These are phyloP conservation scores for Metopia argyrocephala DNA, from an alignment of 2,888 invertebrate genomes.

Conservation along the genomic window DNA sequence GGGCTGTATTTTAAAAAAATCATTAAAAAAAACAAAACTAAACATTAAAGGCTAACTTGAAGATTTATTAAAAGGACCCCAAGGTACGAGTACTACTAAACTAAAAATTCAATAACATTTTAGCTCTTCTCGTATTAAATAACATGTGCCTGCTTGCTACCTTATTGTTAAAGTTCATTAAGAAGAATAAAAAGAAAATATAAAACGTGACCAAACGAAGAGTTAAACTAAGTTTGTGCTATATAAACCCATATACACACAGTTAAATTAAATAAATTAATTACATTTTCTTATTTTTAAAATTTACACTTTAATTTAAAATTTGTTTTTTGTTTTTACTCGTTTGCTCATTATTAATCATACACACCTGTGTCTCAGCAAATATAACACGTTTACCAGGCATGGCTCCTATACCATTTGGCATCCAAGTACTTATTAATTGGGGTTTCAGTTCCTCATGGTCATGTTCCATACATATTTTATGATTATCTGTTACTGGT, in stretches of 20 bases:
- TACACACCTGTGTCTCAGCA: conserved; percentile 91
- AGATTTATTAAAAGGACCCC: conserved; percentile 60
- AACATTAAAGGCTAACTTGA: conserved; percentile 40
- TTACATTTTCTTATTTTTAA: too few species aligned
- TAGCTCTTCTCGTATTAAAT: neutral
- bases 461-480: conserved; percentile 90
- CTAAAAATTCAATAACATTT: neutral
- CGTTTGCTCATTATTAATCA: neutral
- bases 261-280: conserved; percentile 37
- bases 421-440: conserved; percentile 93
- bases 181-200: neutral
- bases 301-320: conserved; percentile 5
- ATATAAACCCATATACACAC: too few species aligned
- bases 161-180: conserved; percentile 21
- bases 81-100: conserved; percentile 33
- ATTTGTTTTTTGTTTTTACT: neutral
- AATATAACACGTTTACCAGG: conserved; percentile 90
- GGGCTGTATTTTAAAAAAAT: neutral
- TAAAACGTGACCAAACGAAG: conserved; percentile 48
- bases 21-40: neutral
- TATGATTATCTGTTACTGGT: conserved; percentile 74
- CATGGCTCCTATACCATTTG: conserved; percentile 91
- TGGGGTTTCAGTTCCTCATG: conserved; percentile 91
- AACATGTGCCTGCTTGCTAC: neutral
- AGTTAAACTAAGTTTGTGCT: neutral